These are phyloP conservation scores for Sebastes umbrosus DNA, from an alignment of 2,797 vertebrate species.

Conservation along the genomic window DNA sequence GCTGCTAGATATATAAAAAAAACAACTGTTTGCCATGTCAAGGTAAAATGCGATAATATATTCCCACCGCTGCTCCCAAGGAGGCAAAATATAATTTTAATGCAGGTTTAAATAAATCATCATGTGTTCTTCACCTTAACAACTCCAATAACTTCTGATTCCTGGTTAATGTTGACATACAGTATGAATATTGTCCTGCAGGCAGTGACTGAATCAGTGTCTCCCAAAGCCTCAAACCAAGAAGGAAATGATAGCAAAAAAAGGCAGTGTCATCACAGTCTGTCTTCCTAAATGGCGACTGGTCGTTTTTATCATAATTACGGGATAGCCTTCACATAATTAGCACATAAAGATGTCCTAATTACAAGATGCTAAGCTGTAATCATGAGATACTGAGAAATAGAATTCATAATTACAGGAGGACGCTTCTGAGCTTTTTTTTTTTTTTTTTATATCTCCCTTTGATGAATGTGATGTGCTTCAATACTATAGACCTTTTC, in stretches of 20 bases:
- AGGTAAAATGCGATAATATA: neutral
- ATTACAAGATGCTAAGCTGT: neutral
- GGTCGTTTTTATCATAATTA: neutral
- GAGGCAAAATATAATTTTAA: neutral
- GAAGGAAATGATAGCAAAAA: neutral
- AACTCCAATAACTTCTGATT: neutral
- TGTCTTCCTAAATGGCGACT: neutral
- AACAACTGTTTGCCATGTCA: accelerated
- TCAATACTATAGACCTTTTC: neutral
- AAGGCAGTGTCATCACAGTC: neutral
- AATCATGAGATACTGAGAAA: neutral
- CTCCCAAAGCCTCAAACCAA: neutral
- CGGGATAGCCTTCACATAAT: neutral
- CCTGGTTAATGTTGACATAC: neutral
- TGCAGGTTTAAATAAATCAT: neutral
- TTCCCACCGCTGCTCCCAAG: neutral
- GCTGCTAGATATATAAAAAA: neutral
- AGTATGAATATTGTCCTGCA: neutral
- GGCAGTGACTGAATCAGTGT: neutral
- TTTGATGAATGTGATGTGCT: neutral
- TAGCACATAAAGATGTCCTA: neutral
- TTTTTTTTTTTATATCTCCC: neutral
- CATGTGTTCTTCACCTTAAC: neutral
- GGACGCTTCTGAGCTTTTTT: neutral
- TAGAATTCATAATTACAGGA: neutral